Evolutionary conservation across 2,888 invertebrate genomes (phyloP).

Genomic region (Argyresthia goedartella): DNA sequence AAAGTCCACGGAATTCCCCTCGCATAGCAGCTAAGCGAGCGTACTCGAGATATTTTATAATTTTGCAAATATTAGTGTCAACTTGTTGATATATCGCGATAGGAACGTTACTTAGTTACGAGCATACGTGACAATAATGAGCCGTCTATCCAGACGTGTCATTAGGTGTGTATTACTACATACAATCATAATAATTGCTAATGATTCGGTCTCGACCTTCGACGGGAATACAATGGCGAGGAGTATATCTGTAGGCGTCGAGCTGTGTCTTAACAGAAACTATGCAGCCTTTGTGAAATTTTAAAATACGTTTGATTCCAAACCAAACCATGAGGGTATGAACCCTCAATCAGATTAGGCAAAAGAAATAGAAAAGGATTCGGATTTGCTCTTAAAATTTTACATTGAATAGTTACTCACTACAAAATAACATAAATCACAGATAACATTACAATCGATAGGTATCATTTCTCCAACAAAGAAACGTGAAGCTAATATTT

Average conservation of each 20-base stretch:
- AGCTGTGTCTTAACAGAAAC: not conserved
- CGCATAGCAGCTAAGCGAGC: not conserved
- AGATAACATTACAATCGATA: too few relatives aligned
- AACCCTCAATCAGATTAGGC: too few relatives aligned
- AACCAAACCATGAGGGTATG: too few relatives aligned
- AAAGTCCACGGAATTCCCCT: slow-evolving; percentile 5
- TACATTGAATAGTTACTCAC: too few relatives aligned
- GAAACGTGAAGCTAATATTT: not conserved
- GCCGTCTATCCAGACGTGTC: slow-evolving; percentile 6
- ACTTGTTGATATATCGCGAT: slow-evolving; percentile 9
- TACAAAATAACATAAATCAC: too few relatives aligned
- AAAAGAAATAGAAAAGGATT: too few relatives aligned
- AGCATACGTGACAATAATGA: slow-evolving; percentile 9
- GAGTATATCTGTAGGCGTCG: slow-evolving; percentile 5
- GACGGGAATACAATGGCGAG: slow-evolving; percentile 8
- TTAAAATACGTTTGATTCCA: too few relatives aligned
- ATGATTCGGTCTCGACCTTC: slow-evolving; percentile 8
- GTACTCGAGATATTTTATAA: slow-evolving; percentile 4
- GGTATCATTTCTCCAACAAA: too few relatives aligned
- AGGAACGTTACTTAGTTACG: slow-evolving; percentile 5
- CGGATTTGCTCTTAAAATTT: too few relatives aligned
- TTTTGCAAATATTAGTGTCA: slow-evolving; percentile 10
- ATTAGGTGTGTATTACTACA: slow-evolving; percentile 9
- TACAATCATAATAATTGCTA: slow-evolving; percentile 12
- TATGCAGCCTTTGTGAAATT: not conserved